Evolutionary conservation across 2,797 vertebrate genomes (phyloP).

Genomic region (Sebastes vulpes): DNA sequence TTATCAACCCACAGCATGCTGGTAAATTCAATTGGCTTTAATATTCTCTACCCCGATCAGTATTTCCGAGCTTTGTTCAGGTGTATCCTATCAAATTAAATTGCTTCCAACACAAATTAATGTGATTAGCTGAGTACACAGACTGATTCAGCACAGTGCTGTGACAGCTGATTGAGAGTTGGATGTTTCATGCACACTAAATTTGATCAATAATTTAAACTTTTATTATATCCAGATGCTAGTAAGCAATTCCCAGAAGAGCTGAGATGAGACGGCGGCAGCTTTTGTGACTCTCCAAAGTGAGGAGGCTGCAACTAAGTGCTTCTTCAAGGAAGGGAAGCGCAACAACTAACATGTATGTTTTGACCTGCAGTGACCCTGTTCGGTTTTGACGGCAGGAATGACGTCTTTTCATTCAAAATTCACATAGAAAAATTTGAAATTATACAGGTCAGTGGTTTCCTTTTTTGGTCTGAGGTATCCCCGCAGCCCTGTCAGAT

Average conservation of each 20-base stretch:
- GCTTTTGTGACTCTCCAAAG: not conserved
- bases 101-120: constrained; percentile 28
- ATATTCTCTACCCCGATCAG: not conserved
- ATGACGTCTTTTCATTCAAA: constrained; percentile 16
- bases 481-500: not conserved
- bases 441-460: not conserved
- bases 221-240: constrained; percentile 36
- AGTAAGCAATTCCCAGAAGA: constrained; percentile 19
- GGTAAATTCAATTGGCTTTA: not conserved
- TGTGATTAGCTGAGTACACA: constrained; percentile 32
- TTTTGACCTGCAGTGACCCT: not conserved
- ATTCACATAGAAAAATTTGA: constrained; percentile 5
- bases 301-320: not conserved
- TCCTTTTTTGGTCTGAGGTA: not conserved
- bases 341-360: not conserved
- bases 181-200: constrained; percentile 21
- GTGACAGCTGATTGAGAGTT: constrained; percentile 44
- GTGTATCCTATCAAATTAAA: constrained; percentile 32
- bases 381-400: not conserved
- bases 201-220: constrained; percentile 65
- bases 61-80: constrained; percentile 31
- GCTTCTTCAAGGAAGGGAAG: constrained; percentile 2
- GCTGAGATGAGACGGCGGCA: not conserved
- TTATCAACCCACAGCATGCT: constrained; percentile 11
- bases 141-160: not conserved